These are phyloP conservation scores for Sebastes hubbsi DNA, from an alignment of 2,797 vertebrate genomes.

Conservation along the genomic window DNA sequence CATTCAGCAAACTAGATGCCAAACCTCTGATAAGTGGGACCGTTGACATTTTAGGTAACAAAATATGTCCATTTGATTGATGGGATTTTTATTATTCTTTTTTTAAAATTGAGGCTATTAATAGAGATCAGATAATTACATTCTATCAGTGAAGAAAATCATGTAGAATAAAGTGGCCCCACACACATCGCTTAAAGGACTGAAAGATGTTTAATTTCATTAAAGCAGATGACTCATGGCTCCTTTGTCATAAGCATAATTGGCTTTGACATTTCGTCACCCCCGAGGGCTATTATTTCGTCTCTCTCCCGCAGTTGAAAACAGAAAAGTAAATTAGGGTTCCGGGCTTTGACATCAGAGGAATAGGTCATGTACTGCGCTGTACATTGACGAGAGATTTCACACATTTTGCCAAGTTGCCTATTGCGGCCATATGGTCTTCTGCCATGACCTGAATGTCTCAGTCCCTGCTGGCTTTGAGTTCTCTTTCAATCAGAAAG, in stretches of 20 bases:
- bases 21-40: neutral
- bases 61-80: neutral
- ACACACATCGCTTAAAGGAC: neutral
- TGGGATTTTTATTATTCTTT: neutral
- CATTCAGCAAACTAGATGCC: neutral
- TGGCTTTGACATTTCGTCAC: conserved; percentile 58
- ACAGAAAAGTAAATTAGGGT: conserved; percentile 36
- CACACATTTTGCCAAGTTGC: neutral
- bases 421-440: neutral
- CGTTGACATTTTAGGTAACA: neutral
- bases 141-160: conserved; percentile 2
- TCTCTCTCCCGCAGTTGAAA: conserved; percentile 18
- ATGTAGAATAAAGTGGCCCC: neutral
- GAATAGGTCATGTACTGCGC: neutral
- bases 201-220: conserved; percentile 39
- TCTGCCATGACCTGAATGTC: neutral
- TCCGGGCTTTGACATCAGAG: conserved; percentile 19
- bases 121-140: conserved; percentile 9
- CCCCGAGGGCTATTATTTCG: conserved; percentile 39
- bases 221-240: conserved; percentile 26
- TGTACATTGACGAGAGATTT: neutral
- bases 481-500: neutral
- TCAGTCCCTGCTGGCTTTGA: neutral
- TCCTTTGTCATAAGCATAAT: conserved; percentile 51
- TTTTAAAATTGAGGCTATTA: conserved; percentile 14